Base-by-base conservation (phyloP, 2,797 vertebrate genomes). In the Anabacerthia variegaticeps region DNA sequence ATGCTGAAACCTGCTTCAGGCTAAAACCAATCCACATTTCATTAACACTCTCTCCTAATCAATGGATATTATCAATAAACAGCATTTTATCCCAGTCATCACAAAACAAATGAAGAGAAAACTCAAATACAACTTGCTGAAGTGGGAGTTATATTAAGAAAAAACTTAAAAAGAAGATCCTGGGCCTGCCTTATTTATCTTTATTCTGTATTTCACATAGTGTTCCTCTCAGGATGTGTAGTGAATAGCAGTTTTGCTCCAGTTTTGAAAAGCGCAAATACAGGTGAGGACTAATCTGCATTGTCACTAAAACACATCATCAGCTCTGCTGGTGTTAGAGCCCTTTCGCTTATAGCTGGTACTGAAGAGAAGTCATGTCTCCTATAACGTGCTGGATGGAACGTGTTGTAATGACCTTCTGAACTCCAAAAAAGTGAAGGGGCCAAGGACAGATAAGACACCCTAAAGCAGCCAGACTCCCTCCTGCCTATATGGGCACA, bases 321-420 rank as follows among this genome's bases (percentile, higher is more conserved):
- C 4, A 17, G 24, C 55, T 43, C 55, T 74, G 32, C n/a, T 16
- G 7, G 5, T 46, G 26, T 4, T 55, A 7, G 26, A 78, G 32
- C 30, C n/a, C 15, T 62, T 36, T 3, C 0, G 0, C 24, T 73
- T 28, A n/a, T 23, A 44, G 22, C n/a, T 3, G 5, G 23, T 41
- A 24, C 24, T 0, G 0, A 23, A 52, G 8, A 5, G 5, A 5
- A 22, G 14, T 10, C 34, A 6, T 1, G 1, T 12, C 28, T 46
- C 1, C 0, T 24, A 2, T 2, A 6, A 4, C 0, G 9, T 13
- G 10, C 27, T 59, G 80, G 54, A 69, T 28, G 16, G 12, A 22
- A 19, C 0, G 0, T 55, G 65, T 30, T 43, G 39, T 41, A 58
- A 28, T 9, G 26, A 62, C 24, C 17, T 17, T 10, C 9, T 71